Evolutionary conservation across 2,797 vertebrate genomes (phyloP), one percentile per base, ranked within the genome.

Genomic region (Parotocinclus haroldoi): DNA sequence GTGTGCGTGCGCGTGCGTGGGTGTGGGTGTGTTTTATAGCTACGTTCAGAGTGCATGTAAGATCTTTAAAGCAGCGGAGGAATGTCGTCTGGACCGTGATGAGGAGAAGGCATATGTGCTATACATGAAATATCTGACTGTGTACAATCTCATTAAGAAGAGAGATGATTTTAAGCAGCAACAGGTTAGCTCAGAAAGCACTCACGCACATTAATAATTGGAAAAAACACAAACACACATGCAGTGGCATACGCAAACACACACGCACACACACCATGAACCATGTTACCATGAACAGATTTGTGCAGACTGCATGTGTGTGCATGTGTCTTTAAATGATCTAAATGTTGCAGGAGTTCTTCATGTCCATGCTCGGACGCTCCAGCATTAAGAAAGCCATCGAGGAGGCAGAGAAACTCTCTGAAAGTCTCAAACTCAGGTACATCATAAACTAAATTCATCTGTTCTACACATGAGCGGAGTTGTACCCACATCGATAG

Each of bases 381-480:
- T 86, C 79, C 75, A 96, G 92, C 85, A 91, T 99, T 71, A 94
- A 93, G 87, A 99, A 95, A 88, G 93, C 97, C 69, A 84, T 99
- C 13, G 96, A 98, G 88, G 96, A 98, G 90, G 96, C 97, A 0
- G 97, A 99, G 87, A 96, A 93, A 84, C 92, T 99, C 17, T 95
- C 97, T 39, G 93, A 94, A 79, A 99, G 96, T 86, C 93, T 99
- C 84, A 98, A 98, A 88, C 92, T 97, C 82, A 93, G 97, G 96
- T 98, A 82, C 73, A 45, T 0, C 9, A 7, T 10, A 27, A 2
- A 27, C 27, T 27, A 27, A 27, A 2, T 27, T 17, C 42, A n/a
- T 11, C 13, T 11, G 40, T 9, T 42, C 40, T 11, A 9, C 40
- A 42, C 10, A 3, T 9, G 40, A 42, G 40, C 8, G 2, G 40